Percentiles rank a stretch among this genome's conserved stretches.
Conservation (phyloP, 2,113 vertebrate species). For the Herpetotheres cachinnans region DNA sequence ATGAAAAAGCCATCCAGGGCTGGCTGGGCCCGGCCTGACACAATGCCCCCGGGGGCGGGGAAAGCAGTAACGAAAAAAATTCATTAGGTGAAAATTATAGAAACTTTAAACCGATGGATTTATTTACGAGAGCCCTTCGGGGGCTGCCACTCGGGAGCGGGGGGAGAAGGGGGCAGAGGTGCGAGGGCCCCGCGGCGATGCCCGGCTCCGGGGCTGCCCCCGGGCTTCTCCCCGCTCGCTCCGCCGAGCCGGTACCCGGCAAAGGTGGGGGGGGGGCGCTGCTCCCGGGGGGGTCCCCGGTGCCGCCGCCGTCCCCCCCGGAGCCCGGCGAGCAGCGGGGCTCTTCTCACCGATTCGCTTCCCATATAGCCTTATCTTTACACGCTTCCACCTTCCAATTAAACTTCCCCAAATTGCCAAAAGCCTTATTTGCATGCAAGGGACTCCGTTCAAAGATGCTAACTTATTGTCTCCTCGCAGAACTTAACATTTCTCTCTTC, state of each 20-base stretch:
- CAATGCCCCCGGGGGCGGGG: background rate
- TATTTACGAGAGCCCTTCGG: background rate
- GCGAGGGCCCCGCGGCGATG: background rate
- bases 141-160: background rate
- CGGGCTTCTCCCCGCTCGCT: background rate
- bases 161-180: background rate
- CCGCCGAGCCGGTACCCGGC: background rate
- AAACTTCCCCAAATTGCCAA: conserved; percentile 42
- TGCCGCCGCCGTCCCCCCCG: background rate
- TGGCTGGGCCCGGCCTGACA: conserved; percentile 31
- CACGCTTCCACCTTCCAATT: conserved; percentile 53
- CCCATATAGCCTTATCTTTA: background rate
- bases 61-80: background rate
- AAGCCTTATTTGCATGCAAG: conserved; percentile 64
- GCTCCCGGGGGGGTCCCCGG: background rate
- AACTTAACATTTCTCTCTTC: conserved; percentile 67
- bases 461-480: conserved; percentile 63
- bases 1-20: conserved; percentile 19
- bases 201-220: background rate
- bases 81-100: conserved; percentile 43
- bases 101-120: background rate
- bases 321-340: background rate
- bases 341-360: background rate
- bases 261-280: background rate
- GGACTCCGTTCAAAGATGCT: conserved; percentile 59